Conservation (phyloP, 2,113 vertebrate species). For the Podarcis muralis region DNA sequence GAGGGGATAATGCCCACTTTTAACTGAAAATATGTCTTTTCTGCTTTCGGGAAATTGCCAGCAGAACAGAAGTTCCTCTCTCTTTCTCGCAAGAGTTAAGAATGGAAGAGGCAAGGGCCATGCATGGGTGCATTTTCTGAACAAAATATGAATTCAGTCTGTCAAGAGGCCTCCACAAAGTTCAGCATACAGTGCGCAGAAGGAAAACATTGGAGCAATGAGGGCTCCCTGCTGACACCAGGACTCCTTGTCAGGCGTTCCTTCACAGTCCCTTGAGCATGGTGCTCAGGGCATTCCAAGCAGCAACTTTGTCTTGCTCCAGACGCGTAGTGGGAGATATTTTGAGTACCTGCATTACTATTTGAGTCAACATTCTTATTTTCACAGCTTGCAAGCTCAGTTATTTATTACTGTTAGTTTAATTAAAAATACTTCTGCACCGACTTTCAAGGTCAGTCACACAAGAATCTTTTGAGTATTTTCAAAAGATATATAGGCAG, state of each 20-base stretch:
- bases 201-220: background rate
- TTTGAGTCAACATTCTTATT: background rate
- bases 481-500: too few species aligned
- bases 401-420: too few species aligned
- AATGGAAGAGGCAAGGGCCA: conserved; percentile 10
- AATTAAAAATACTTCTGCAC: background rate
- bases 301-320: background rate
- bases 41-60: background rate
- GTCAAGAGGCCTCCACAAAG: background rate
- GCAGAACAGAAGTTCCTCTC: background rate
- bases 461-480: too few species aligned
- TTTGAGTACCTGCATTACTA: background rate
- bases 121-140: conserved; percentile 32
- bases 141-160: conserved; percentile 7
- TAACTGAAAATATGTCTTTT: background rate
- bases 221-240: conserved; percentile 20
- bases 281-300: background rate
- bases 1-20: background rate
- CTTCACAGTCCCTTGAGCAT: background rate
- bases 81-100: conserved; percentile 21
- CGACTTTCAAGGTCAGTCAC: background rate
- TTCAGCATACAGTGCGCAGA: background rate
- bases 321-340: background rate
- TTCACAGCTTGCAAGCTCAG: background rate
- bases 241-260: background rate